Evolutionary conservation across 2,888 invertebrate genomes (phyloP).

Genomic region (Phalangium opilio): DNA sequence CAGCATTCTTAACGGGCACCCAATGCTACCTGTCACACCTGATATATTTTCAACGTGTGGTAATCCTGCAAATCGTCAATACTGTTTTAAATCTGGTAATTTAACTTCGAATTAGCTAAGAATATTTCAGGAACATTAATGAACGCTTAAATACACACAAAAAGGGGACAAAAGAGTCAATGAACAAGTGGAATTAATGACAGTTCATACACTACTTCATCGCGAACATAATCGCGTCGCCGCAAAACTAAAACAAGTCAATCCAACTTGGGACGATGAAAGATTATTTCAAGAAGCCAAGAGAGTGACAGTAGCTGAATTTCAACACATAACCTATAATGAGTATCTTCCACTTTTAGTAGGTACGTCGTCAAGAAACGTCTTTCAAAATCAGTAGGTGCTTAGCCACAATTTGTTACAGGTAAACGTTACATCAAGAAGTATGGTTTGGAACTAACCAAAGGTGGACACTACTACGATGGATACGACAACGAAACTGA

Average conservation of each 20-base stretch:
- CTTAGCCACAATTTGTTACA: neutral
- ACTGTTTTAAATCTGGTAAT: neutral
- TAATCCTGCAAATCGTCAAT: neutral
- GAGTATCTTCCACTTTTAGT: conserved; percentile 57
- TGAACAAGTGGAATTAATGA: conserved; percentile 24
- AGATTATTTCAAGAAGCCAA: conserved; percentile 29
- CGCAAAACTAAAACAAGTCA: conserved; percentile 16
- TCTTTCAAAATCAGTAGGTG: neutral
- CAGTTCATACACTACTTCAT: conserved; percentile 29
- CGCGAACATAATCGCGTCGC: conserved; percentile 18
- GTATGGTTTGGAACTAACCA: neutral
- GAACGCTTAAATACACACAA: no score
- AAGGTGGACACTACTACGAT: neutral
- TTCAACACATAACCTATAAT: conserved; percentile 35
- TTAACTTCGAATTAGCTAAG: neutral
- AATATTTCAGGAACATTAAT: no score
- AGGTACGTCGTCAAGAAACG: conserved; percentile 30
- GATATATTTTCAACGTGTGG: neutral
- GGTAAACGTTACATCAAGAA: neutral
- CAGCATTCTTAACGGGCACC: neutral
- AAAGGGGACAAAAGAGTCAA: neutral
- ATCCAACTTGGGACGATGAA: conserved; percentile 29
- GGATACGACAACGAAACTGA: neutral
- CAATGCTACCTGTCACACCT: neutral
- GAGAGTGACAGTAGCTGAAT: conserved; percentile 29